These are phyloP conservation scores for Netta rufina DNA, from an alignment of 2,797 vertebrate species.

Conservation along the genomic window DNA sequence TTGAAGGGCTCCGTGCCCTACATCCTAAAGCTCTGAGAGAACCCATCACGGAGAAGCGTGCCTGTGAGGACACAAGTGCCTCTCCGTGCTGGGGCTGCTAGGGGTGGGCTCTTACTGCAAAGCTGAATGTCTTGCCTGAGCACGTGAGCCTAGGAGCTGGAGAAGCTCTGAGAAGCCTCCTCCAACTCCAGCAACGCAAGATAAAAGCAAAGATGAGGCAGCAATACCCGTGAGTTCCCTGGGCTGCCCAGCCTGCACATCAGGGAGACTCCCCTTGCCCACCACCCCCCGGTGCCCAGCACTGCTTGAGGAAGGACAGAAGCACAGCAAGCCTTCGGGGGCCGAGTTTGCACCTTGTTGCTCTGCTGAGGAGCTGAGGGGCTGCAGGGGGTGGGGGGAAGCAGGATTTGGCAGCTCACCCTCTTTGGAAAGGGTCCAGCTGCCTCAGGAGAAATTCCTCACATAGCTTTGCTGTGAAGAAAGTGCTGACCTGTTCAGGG, in stretches of 20 bases:
- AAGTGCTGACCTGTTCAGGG: constrained; percentile 64
- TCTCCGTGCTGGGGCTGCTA: neutral
- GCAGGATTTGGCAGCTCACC: neutral
- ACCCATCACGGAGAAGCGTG: neutral
- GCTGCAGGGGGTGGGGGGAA: neutral
- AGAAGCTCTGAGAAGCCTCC: neutral
- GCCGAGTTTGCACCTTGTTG: constrained; percentile 30
- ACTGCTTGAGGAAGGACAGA: rapidly evolving
- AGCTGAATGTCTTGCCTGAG: neutral
- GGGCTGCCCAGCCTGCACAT: neutral
- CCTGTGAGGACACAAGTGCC: neutral
- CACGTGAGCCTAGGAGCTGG: neutral
- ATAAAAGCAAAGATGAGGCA: neutral
- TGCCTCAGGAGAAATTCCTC: constrained; percentile 64
- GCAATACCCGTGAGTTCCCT: neutral
- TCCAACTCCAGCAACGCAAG: neutral
- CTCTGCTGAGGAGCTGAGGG: neutral
- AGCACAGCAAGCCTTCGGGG: neutral
- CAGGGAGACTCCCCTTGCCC: neutral
- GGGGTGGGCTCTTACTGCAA: neutral
- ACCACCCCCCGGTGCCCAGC: neutral
- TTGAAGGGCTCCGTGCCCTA: neutral
- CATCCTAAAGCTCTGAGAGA: neutral
- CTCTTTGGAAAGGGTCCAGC: constrained; percentile 43
- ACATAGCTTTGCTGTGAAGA: constrained; percentile 53